Percentiles rank a stretch among this genome's conserved stretches.
Evolutionary conservation across 2,113 vertebrate genomes (phyloP).

Genomic region (Oenanthe oenanthe): DNA sequence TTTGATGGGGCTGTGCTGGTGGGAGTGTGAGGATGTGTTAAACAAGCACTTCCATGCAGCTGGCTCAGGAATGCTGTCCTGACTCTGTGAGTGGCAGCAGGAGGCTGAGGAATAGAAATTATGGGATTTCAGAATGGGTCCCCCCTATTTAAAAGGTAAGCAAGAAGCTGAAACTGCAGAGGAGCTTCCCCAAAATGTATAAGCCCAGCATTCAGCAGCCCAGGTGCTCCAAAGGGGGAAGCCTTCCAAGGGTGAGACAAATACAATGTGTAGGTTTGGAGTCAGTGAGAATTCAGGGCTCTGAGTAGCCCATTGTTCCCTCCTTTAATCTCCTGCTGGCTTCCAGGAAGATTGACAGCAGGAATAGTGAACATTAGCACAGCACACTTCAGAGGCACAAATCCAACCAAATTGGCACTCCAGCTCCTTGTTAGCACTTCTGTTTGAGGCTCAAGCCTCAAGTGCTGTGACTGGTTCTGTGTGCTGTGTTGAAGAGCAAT

Average conservation of each 20-base stretch:
- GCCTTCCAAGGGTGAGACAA: neutral
- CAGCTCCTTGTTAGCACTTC: slow-evolving; percentile 36
- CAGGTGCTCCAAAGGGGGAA: neutral
- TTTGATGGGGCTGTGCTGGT: neutral
- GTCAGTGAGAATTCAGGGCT: neutral
- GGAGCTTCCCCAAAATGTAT: neutral
- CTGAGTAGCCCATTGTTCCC: slow-evolving; percentile 27
- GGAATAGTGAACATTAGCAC: slow-evolving; percentile 20
- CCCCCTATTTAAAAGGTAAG: neutral
- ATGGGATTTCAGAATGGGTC: neutral
- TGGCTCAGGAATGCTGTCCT: neutral
- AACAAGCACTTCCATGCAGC: neutral
- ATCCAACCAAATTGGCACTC: slow-evolving; percentile 43
- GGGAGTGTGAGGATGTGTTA: neutral
- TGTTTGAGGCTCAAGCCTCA: neutral
- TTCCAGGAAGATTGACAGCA: slow-evolving; percentile 30
- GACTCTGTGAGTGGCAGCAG: neutral
- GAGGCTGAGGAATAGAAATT: neutral
- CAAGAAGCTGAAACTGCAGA: neutral
- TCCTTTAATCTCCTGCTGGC: slow-evolving; percentile 30
- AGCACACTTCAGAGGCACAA: slow-evolving; percentile 49
- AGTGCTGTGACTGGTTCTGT: slow-evolving; percentile 20
- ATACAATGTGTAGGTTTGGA: neutral
- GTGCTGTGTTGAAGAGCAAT: slow-evolving; percentile 16
- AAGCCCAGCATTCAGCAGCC: neutral